Conservation (phyloP, 2,888 invertebrate genomes). For the Abscondita cerata region DNA sequence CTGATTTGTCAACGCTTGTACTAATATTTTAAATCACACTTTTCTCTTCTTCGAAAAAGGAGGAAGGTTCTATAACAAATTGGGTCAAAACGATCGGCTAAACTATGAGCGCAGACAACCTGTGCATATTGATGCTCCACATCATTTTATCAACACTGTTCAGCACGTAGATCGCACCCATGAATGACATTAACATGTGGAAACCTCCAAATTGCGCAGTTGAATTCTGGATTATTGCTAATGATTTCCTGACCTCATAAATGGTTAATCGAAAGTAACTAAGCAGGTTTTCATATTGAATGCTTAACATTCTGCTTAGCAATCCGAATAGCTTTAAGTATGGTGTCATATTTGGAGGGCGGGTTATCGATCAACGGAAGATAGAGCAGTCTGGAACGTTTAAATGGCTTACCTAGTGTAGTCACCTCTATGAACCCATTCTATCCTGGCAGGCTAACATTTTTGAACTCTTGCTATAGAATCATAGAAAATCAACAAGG, state of each 20-base stretch:
- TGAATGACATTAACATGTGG: constrained; percentile 1
- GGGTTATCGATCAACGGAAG: constrained; percentile 1
- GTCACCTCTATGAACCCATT: constrained; percentile 42
- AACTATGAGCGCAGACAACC: background rate
- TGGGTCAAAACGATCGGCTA: background rate
- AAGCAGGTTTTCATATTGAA: constrained; percentile 2
- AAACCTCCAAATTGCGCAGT: background rate
- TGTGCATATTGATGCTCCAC: background rate
- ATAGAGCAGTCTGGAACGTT: background rate
- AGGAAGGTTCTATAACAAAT: background rate
- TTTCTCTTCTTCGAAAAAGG: background rate
- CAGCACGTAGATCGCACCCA: background rate
- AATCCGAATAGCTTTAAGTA: background rate
- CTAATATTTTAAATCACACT: background rate
- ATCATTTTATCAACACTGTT: background rate
- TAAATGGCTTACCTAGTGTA: background rate
- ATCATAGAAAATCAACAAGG: constrained; percentile 1
- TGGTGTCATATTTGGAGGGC: background rate
- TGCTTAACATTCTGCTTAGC: background rate
- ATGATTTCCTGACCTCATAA: background rate
- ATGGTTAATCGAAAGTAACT: background rate
- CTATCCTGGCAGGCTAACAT: constrained; percentile 30
- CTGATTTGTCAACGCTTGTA: background rate
- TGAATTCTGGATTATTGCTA: background rate
- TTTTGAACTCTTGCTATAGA: background rate